Evolutionary conservation across 2,888 invertebrate species (phyloP).

Genomic region (Drosophila mulleri): DNA sequence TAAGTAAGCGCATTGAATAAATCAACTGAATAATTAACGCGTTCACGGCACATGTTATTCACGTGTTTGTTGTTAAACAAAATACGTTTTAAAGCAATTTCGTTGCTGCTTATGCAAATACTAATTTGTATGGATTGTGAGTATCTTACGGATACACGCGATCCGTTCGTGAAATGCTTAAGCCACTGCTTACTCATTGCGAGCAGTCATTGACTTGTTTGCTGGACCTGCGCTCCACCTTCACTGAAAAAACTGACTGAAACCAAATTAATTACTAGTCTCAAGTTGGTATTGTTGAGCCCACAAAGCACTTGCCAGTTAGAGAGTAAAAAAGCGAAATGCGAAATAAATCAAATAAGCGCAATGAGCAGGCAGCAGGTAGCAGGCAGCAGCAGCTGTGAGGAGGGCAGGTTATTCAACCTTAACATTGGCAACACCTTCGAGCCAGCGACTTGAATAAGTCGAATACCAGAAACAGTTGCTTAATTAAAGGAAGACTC

Average conservation of each 20-base stretch:
- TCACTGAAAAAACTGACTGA: slow-evolving; percentile 34
- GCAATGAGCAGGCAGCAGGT: background rate
- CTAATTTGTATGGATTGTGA: slow-evolving; percentile 1
- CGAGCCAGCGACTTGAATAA: slow-evolving; percentile 22
- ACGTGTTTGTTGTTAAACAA: slow-evolving; percentile 15
- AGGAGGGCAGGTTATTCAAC: slow-evolving; percentile 64
- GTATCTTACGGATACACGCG: slow-evolving; percentile 33
- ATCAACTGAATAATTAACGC: background rate
- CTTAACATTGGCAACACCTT: slow-evolving; percentile 46
- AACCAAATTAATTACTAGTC: slow-evolving; percentile 60
- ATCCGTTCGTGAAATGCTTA: slow-evolving; percentile 15
- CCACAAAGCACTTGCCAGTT: slow-evolving; percentile 37
- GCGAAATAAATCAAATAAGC: slow-evolving; percentile 36
- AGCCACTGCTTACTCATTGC: slow-evolving; percentile 35
- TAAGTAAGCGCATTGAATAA: slow-evolving; percentile 4
- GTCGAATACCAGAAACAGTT: slow-evolving; percentile 19
- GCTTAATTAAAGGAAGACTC: slow-evolving; percentile 38
- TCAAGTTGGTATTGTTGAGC: slow-evolving; percentile 26
- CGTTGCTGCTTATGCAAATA: slow-evolving; percentile 33
- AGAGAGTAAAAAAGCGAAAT: slow-evolving; percentile 37
- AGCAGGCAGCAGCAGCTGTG: slow-evolving; percentile 5
- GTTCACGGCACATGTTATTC: background rate
- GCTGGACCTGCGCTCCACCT: slow-evolving; percentile 33
- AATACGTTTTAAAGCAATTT: slow-evolving; percentile 8
- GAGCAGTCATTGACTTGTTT: slow-evolving; percentile 59